Percentiles rank a stretch among this genome's conserved stretches.
Evolutionary conservation across 2,888 invertebrate species (phyloP).

Genomic region (Drosophila prolongata): DNA sequence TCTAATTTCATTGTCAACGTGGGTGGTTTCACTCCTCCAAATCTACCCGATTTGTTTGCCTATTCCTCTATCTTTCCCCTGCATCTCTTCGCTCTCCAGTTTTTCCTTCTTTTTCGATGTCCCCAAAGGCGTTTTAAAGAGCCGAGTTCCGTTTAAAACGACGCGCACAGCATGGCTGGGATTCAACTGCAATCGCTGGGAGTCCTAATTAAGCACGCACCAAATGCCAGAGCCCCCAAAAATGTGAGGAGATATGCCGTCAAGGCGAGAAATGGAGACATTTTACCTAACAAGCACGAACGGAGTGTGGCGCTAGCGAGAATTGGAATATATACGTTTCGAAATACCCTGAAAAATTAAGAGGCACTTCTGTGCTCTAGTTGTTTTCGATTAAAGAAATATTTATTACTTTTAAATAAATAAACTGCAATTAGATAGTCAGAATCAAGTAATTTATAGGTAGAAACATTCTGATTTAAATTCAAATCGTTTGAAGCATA

Average conservation of each 20-base stretch:
- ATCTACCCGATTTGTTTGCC: slow-evolving; percentile 26
- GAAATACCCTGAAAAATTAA: neutral
- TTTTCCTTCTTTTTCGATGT: neutral
- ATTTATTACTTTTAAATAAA: no score
- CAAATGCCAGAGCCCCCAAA: slow-evolving; percentile 37
- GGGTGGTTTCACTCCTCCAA: slow-evolving; percentile 3
- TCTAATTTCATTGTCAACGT: slow-evolving; percentile 73
- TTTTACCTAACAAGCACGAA: slow-evolving; percentile 7
- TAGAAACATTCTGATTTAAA: no score
- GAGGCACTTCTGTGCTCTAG: no score
- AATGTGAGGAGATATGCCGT: slow-evolving; percentile 51
- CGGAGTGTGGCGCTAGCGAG: neutral
- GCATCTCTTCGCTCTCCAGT: neutral
- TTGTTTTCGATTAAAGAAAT: neutral
- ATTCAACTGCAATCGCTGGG: slow-evolving; percentile 21
- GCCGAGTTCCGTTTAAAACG: slow-evolving; percentile 12
- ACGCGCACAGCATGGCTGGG: neutral
- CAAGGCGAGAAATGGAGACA: slow-evolving; percentile 32
- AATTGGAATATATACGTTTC: neutral
- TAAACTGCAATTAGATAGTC: no score
- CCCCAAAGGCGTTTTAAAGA: slow-evolving; percentile 20
- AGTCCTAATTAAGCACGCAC: slow-evolving; percentile 73
- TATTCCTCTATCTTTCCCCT: neutral
- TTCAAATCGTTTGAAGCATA: no score
- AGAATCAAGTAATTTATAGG: no score